Evolutionary conservation across 2,113 vertebrate species (phyloP).

Genomic region (Donacobius atricapilla): DNA sequence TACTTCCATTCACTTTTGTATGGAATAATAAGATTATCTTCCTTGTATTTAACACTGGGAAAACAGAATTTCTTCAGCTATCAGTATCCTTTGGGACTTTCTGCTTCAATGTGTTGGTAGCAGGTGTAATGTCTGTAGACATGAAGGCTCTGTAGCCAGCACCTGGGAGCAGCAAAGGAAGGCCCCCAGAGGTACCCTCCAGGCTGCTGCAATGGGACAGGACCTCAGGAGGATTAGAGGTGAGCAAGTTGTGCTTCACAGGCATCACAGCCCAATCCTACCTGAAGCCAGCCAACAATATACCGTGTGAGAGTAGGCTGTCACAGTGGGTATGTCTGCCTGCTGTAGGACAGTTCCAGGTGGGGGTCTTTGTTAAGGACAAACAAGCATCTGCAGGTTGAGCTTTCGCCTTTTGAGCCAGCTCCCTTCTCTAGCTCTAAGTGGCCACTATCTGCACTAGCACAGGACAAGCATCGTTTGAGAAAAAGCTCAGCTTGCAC

Average conservation of each 20-base stretch:
- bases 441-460: slow-evolving; percentile 47
- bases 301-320: accelerated
- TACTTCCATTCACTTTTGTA: neutral
- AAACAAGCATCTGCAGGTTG: neutral
- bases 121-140: neutral
- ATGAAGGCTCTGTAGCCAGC: neutral
- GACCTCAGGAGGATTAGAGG: neutral
- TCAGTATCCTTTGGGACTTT: neutral
- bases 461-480: slow-evolving; percentile 1
- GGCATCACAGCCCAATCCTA: neutral
- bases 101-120: neutral
- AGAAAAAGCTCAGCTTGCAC: slow-evolving; percentile 21
- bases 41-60: neutral
- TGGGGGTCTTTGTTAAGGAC: neutral
- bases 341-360: neutral
- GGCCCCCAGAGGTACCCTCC: neutral
- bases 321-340: neutral
- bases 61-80: neutral
- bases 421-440: slow-evolving; percentile 27
- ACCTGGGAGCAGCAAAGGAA: neutral
- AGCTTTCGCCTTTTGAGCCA: neutral
- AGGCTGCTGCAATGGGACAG: neutral
- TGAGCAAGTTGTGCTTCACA: neutral
- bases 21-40: neutral
- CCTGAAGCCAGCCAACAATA: neutral